These are phyloP conservation scores for Zosterops hypoxanthus DNA, from an alignment of 2,113 vertebrate species.

Conservation along the genomic window DNA sequence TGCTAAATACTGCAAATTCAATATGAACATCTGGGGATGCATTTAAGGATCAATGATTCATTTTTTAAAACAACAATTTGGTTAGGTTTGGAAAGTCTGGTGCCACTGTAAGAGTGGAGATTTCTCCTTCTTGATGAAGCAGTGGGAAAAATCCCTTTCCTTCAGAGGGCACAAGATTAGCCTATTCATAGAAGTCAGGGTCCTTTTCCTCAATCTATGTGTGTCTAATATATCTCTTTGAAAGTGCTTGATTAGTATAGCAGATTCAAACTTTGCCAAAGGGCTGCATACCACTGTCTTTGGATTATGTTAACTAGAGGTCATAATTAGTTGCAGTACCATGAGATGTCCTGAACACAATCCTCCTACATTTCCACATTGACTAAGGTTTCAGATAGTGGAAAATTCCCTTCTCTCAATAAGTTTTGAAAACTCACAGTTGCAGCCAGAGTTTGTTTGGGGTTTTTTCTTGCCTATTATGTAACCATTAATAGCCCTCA, in stretches of 20 bases:
- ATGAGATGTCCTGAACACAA: neutral
- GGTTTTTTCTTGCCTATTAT: neutral
- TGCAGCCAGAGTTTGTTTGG: neutral
- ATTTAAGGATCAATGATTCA: constrained; percentile 12
- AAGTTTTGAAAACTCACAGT: neutral
- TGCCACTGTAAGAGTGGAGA: neutral
- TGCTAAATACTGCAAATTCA: constrained; percentile 30
- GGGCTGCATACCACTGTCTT: neutral
- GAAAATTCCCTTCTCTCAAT: neutral
- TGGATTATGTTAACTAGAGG: neutral
- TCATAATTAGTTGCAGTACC: neutral
- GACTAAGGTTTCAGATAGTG: neutral
- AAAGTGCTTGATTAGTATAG: neutral
- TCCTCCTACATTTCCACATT: neutral
- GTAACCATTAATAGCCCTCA: neutral
- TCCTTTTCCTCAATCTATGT: neutral
- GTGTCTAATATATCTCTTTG: neutral
- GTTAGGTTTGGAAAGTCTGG: neutral
- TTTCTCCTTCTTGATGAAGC: neutral
- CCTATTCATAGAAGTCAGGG: neutral
- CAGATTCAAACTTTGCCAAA: neutral
- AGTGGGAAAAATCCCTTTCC: neutral
- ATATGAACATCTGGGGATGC: constrained; percentile 32
- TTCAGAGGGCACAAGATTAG: neutral
- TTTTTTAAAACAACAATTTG: constrained; percentile 32